Percentiles rank a stretch among this genome's conserved stretches.
Evolutionary conservation across 2,888 invertebrate species (phyloP).

Genomic region (Chymomyza fuscimana): DNA sequence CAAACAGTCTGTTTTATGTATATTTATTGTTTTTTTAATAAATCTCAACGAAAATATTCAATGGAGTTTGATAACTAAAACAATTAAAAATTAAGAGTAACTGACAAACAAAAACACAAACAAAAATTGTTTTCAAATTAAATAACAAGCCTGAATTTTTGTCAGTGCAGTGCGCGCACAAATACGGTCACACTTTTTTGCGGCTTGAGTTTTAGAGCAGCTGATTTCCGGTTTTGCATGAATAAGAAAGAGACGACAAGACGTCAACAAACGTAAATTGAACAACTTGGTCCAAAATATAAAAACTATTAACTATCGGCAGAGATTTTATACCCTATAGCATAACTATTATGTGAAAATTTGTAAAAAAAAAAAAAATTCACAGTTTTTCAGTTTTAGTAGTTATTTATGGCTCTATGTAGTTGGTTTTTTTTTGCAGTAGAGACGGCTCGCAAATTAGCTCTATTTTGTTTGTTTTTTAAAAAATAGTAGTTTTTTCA

Average conservation of each 20-base stretch:
- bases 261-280: conserved; percentile 52
- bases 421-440: no score
- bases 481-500: not conserved
- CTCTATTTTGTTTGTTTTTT: not conserved
- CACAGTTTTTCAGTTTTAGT: not conserved
- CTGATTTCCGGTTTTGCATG: not conserved
- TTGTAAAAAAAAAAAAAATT: not conserved
- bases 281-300: conserved; percentile 27
- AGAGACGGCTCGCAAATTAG: not conserved
- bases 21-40: no score
- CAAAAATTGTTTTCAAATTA: no score
- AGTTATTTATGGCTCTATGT: not conserved
- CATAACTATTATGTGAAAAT: not conserved
- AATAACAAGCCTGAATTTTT: no score
- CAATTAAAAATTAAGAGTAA: no score
- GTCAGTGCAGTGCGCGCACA: no score
- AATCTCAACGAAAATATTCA: no score
- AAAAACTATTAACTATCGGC: not conserved
- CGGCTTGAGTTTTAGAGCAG: no score
- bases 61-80: no score
- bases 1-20: no score
- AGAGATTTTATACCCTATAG: not conserved
- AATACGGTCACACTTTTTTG: no score
- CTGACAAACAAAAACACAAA: no score
- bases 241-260: not conserved